A percentile compares a stretch with the other conserved stretches of the same genome.
Conservation (phyloP, 37 sponge, comb jelly and placozoan species). For the Halisarca cf. caerulea region DNA sequence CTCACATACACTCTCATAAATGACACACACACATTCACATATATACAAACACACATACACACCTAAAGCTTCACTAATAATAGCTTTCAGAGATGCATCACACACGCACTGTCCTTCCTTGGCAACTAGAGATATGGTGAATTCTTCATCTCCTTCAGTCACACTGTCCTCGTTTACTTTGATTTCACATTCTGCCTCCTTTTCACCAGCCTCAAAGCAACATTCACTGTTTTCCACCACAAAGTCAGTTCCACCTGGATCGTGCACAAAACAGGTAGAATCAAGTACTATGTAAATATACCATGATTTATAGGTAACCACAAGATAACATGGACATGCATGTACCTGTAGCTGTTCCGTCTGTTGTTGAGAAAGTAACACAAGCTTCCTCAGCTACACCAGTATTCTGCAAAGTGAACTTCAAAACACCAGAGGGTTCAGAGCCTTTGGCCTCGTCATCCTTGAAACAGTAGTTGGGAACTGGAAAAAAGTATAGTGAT, state of each 20-base stretch:
- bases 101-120: not conserved
- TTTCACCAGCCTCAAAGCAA: not conserved
- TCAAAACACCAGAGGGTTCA: not conserved
- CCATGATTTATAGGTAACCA: no score
- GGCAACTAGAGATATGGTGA: not conserved
- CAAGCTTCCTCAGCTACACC: not conserved
- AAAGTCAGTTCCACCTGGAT: slow-evolving; percentile 7
- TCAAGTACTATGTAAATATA: no score
- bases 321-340: no score
- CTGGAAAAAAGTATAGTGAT: no score
- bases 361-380: not conserved
- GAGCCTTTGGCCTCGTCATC: not conserved
- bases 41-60: no score
- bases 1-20: no score
- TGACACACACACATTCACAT: no score
- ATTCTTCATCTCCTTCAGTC: not conserved
- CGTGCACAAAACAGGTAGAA: no score
- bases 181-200: not conserved
- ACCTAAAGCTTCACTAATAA: no score
- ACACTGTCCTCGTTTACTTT: not conserved
- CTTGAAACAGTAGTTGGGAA: not conserved
- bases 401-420: not conserved
- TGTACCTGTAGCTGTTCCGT: not conserved
- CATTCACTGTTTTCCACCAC: not conserved
- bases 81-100: no score